A percentile compares a stretch with the other conserved stretches of the same genome.
phyloP scores from a whole-genome alignment of 2,113 vertebrate species.

The Vireo altiloquus region DNA sequence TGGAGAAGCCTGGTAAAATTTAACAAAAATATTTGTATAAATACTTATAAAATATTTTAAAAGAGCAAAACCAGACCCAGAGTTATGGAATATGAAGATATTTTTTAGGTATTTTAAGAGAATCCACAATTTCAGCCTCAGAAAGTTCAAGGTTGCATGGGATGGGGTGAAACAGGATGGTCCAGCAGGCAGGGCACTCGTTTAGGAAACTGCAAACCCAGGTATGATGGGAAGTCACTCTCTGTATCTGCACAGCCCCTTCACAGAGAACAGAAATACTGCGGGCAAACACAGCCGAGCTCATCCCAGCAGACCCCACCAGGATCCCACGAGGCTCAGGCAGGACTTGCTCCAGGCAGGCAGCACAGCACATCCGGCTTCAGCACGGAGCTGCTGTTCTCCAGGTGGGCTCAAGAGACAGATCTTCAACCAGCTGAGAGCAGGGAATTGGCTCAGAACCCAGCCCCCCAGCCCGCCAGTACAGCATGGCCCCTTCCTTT shows the following conservation, averaged over 20 bases:
- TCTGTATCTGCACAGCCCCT: not conserved
- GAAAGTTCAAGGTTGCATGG: not conserved
- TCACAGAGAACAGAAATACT: not conserved
- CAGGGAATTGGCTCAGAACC: not conserved
- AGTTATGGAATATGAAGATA: not conserved
- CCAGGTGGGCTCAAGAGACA: accelerated
- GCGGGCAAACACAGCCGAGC: not conserved
- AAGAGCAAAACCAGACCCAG: not conserved
- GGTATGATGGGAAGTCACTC: not conserved
- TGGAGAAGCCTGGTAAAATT: not conserved
- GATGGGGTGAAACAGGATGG: not conserved
- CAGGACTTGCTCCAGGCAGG: not conserved
- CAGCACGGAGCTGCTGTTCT: not conserved
- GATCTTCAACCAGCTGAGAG: not conserved
- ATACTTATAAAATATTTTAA: not conserved
- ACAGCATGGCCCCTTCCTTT: not conserved
- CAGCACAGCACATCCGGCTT: not conserved
- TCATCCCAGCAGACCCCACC: not conserved
- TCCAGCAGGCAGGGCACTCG: not conserved
- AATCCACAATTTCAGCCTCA: not conserved
- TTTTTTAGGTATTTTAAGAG: not conserved
- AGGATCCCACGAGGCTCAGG: not conserved
- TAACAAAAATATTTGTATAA: not conserved
- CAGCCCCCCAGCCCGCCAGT: not conserved
- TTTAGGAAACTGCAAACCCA: not conserved